Conservation (phyloP, 2,888 invertebrate genomes). For the Lepidocyrtoides sp. region DNA sequence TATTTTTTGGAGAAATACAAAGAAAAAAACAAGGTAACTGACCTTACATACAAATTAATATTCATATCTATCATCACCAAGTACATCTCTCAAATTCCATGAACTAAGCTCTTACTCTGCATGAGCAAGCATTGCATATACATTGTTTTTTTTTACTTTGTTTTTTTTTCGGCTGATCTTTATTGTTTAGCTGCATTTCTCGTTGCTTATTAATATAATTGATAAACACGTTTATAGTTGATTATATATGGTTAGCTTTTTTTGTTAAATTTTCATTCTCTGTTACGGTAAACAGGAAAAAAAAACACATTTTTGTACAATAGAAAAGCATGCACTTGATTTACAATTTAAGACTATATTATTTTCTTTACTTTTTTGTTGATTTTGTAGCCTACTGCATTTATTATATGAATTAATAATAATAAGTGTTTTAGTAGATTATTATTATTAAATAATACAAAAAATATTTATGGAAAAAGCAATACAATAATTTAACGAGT, state of each 20-base stretch:
- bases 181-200: no score
- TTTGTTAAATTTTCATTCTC: neutral
- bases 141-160: neutral
- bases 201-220: no score
- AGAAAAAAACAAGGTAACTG: neutral
- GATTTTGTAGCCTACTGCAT: slow-evolving; percentile 27
- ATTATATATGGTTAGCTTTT: no score
- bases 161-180: no score
- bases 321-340: neutral
- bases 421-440: neutral
- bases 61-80: no score
- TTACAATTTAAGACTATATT: neutral
- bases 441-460: neutral
- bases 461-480: neutral
- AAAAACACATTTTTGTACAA: neutral
- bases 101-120: no score
- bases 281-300: no score
- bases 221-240: no score
- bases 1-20: neutral
- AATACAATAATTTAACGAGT: neutral
- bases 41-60: neutral
- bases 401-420: slow-evolving; percentile 2
- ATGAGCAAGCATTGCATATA: neutral
- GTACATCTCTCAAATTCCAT: no score
- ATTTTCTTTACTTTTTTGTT: slow-evolving; percentile 36